Percentiles rank a stretch among this genome's conserved stretches.
These are phyloP conservation scores for Meleagris gallopavo DNA, from an alignment of 2,113 vertebrate genomes.

Conservation along the genomic window DNA sequence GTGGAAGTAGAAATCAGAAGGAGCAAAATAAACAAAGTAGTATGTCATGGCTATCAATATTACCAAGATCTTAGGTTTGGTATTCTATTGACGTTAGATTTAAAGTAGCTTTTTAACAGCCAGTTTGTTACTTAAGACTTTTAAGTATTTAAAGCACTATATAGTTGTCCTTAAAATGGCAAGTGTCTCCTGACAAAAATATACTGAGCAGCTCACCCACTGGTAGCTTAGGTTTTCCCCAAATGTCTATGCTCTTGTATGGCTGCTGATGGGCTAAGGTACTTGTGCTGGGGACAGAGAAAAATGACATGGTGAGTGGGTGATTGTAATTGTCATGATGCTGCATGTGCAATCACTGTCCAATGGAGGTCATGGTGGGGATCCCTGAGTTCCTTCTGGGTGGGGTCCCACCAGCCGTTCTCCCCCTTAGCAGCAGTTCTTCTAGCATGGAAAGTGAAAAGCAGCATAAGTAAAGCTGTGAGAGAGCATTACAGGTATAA, in stretches of 20 bases:
- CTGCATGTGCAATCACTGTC: background rate
- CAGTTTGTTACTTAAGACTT: background rate
- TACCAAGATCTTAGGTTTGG: background rate
- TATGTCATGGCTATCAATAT: background rate
- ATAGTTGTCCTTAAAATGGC: background rate
- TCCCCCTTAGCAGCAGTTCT: background rate
- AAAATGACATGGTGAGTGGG: too few species aligned
- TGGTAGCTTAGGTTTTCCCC: background rate
- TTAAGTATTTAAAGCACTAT: background rate
- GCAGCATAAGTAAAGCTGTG: background rate
- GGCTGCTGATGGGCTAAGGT: background rate
- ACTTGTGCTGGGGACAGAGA: rapidly evolving
- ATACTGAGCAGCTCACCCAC: background rate
- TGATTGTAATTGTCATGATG: background rate
- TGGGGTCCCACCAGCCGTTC: rapidly evolving
- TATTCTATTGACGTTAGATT: constrained; percentile 34
- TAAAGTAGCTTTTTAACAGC: background rate
- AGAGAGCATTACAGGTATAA: background rate
- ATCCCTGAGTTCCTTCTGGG: rapidly evolving
- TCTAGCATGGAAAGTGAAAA: background rate
- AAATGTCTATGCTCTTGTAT: rapidly evolving
- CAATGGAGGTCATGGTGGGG: rapidly evolving
- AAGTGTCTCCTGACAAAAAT: background rate
- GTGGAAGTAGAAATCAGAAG: constrained; percentile 2
- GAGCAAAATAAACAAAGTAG: constrained; percentile 28